A percentile compares a stretch with the other conserved stretches of the same genome.
Evolutionary conservation across 1,140 invertebrate genomes (phyloP).

Genomic region (Drosophila nikananu): DNA sequence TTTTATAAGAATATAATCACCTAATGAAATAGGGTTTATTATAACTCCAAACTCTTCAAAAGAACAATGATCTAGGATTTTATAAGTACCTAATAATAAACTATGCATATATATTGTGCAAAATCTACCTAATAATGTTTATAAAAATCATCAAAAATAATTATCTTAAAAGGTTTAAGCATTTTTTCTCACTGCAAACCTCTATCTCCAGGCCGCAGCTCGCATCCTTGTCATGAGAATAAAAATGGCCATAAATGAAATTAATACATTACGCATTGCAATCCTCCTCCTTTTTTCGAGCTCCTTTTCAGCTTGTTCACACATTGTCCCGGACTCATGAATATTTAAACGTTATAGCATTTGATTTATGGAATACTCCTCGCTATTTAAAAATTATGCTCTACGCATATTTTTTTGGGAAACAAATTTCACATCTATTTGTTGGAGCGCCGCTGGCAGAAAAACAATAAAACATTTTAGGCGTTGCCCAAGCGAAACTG

Average conservation of each 20-base stretch:
- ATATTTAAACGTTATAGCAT: constrained; percentile 73
- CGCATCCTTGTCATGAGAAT: constrained; percentile 58
- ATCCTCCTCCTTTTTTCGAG: constrained; percentile 18
- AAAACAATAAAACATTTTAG: constrained; percentile 65
- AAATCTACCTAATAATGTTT: background rate
- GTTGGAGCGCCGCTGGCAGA: constrained; percentile 41
- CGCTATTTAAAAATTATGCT: constrained; percentile 13
- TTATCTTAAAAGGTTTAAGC: background rate
- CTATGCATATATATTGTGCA: background rate
- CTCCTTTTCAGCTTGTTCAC: constrained; percentile 57
- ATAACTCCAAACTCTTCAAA: too few relatives aligned
- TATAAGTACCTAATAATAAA: too few relatives aligned
- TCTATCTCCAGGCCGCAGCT: constrained; percentile 5
- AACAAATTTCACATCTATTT: constrained; percentile 33
- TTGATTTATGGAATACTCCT: constrained; percentile 67
- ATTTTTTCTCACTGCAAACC: constrained; percentile 13
- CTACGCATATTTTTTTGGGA: background rate
- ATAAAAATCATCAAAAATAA: too few relatives aligned
- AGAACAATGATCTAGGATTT: too few relatives aligned
- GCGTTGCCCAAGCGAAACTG: constrained; percentile 63
- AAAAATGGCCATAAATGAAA: constrained; percentile 83
- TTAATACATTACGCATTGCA: constrained; percentile 75
- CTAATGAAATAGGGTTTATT: too few relatives aligned
- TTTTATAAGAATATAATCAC: too few relatives aligned
- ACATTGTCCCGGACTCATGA: constrained; percentile 73